Conservation (phyloP, 2,113 vertebrate genomes). For the Aptenodytes forsteri region DNA sequence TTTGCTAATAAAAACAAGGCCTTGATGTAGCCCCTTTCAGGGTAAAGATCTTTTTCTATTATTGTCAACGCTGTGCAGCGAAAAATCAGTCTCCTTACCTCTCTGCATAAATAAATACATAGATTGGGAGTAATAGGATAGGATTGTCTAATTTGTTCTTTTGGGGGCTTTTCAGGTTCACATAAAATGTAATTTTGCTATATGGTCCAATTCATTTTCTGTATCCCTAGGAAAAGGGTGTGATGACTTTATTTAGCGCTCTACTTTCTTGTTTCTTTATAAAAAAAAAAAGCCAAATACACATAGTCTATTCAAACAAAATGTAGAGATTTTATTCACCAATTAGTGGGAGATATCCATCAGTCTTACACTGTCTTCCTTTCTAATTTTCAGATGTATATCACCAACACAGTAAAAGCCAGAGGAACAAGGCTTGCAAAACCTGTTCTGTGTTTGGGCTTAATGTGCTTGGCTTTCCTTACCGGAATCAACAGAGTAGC, state of each 20-base stretch:
- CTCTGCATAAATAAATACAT: neutral
- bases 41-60: neutral
- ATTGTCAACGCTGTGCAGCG: neutral
- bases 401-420: conserved; percentile 92
- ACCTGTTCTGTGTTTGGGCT: conserved; percentile 89
- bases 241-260: neutral
- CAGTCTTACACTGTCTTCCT: conserved; percentile 18
- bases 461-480: conserved; percentile 95
- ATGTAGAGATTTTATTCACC: neutral
- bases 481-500: conserved; percentile 97
- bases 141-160: neutral
- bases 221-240: neutral
- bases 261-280: neutral
- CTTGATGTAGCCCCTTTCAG: neutral
- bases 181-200: neutral
- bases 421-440: conserved; percentile 96
- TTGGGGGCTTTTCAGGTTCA: neutral
- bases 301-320: neutral
- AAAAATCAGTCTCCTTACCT: neutral
- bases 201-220: neutral
- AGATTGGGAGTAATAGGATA: neutral
- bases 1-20: neutral
- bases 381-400: conserved; percentile 88
- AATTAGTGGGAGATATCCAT: neutral
- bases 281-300: neutral